Base-by-base conservation (phyloP, 30 jellyfish, hydroid and myxozoan genomes). In the Pelagia noctiluca region DNA sequence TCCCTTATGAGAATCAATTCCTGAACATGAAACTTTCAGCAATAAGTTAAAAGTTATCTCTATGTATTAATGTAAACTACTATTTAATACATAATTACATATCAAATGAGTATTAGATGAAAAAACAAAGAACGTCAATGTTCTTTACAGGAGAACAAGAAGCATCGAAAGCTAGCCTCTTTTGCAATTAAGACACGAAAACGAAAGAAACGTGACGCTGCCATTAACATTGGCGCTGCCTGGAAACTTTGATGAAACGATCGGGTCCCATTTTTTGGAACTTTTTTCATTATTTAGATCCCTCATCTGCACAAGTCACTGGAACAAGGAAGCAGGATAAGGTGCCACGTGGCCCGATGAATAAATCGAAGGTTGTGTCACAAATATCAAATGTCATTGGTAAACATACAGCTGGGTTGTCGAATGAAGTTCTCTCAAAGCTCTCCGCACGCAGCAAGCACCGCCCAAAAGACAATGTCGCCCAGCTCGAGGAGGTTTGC, bases 401-500 rank as follows among this genome's bases (percentile, higher is more conserved):
- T 25, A 88, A 79, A 63, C 97, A 88, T 36, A 80, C 78, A 4
- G 82, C 83, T 61, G 93, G 93, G 23, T 48, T 86, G 47, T 86
- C 97, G 47, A 80, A 36, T 46, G 93, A 88, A 23, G 88, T 88
- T 18, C 46, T 87, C 11, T 70, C 97, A 38, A 88, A 88, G 87
- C 65, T 88, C 26, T 60, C 90, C 2, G 37, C 97, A 24, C 65
- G 88, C 47, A 71, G 47, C 33, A 81, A 63, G 33, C 67, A 33
- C 36, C 77, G 85, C 21, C 84, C 84, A 13, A 86, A 76, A 75
- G 96, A 75, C 13, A 37, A 35, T 13, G 83, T 86, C 37, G 75
- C 96, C 2, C 96, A 76, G 67, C 84, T 86, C 38, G 96, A 52
- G 49, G 96, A 86, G 89, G 96, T 86, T 57, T 1, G 89, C 50